Conservation (phyloP, 1,140 invertebrate species). For the Brachionus plicatilis region DNA sequence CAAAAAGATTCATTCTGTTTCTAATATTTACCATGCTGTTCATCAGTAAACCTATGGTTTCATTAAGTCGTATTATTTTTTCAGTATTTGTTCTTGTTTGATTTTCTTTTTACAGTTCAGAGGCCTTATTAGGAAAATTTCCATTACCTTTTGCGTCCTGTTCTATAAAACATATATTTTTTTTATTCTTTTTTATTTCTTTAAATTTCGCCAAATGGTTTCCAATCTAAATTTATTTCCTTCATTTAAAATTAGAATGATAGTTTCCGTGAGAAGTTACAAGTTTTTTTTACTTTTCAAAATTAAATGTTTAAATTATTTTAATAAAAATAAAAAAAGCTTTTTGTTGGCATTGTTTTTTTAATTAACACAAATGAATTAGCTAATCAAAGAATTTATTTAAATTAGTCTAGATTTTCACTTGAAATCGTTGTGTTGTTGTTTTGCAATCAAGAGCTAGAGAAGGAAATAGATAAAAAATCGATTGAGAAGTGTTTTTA, state of each 20-base stretch:
- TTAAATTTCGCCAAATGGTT: not conserved
- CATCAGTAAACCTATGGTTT: not conserved
- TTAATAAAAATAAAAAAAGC: not conserved
- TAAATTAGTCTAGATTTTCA: not conserved
- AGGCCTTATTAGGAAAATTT: not conserved
- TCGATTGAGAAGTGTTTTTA: not conserved
- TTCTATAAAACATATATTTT: not conserved
- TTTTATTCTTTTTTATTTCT: not conserved
- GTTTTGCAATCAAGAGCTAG: not conserved
- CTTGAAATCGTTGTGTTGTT: not conserved
- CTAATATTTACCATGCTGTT: slow-evolving; percentile 19
- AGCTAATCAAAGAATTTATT: not conserved
- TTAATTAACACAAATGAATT: not conserved
- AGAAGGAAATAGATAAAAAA: not conserved
- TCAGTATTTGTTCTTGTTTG: not conserved
- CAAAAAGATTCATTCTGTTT: slow-evolving; percentile 21
- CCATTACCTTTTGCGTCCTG: not conserved
- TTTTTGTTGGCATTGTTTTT: not conserved
- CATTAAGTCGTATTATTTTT: not conserved
- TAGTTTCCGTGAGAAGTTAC: not conserved
- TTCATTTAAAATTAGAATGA: not conserved
- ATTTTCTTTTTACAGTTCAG: not conserved
- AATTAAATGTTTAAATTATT: not conserved
- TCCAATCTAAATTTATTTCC: not conserved
- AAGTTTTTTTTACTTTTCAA: not conserved